These are phyloP conservation scores for Saimiri boliviensis DNA, from an alignment of 2,113 vertebrate species.

Conservation along the genomic window DNA sequence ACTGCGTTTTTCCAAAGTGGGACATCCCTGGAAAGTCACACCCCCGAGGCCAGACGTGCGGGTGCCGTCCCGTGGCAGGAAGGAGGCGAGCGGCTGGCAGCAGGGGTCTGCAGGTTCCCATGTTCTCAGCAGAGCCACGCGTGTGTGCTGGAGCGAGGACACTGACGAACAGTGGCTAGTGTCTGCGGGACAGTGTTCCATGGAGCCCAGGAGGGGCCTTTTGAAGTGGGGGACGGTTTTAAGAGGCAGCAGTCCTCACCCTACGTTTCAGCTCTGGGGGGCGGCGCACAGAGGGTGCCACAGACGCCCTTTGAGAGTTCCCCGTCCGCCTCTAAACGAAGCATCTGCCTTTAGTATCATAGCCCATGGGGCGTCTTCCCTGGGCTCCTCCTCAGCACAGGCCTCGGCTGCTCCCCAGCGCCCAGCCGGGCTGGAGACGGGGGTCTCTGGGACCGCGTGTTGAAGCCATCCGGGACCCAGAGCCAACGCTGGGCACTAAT, in stretches of 20 bases:
- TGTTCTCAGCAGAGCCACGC: neutral
- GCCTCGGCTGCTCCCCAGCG: fast-evolving
- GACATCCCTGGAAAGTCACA: neutral
- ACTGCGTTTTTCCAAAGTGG: neutral
- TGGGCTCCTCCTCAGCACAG: fast-evolving
- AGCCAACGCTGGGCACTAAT: fast-evolving
- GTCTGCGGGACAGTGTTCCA: neutral
- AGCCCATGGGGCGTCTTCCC: neutral
- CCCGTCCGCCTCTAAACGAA: neutral
- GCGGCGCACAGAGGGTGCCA: neutral
- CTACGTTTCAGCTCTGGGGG: neutral
- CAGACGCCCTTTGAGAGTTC: neutral
- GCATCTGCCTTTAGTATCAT: neutral
- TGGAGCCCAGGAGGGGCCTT: neutral
- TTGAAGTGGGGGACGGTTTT: neutral
- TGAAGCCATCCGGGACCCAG: no score
- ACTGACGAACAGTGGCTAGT: fast-evolving
- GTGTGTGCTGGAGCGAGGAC: neutral
- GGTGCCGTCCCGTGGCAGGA: fast-evolving
- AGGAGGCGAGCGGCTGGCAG: fast-evolving
- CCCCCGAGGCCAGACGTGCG: neutral
- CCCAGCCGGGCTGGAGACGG: fast-evolving
- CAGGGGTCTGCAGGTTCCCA: fast-evolving
- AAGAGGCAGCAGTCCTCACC: neutral
- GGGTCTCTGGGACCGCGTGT: fast-evolving